Evolutionary conservation across 2,888 invertebrate species (phyloP), one percentile per base, ranked within the genome.

Genomic region (Temnothorax unifasciatus): DNA sequence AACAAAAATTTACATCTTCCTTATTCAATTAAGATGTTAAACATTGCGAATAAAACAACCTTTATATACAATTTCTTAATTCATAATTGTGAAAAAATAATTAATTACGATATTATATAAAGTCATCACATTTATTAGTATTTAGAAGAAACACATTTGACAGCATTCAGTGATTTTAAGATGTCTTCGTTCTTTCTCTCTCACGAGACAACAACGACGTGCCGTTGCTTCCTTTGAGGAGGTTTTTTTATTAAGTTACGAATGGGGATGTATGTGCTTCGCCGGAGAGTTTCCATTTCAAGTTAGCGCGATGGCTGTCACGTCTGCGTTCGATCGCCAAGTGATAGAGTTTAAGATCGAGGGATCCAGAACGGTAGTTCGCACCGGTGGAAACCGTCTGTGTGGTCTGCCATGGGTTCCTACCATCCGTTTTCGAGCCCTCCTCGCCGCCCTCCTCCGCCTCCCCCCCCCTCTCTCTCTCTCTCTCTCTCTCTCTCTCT

Each of bases 391-490:
- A 87, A 85, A 68, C 75, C 50, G 85, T 83, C 89, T 89, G 89
- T 89, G 89, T 89, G 89, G 89, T 89, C 88, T 82, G n/a, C 34
- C 85, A 81, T 77, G 82, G 85, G 88, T 82, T 77, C 86, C 54
- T 85, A 85, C 90, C 89, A 87, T 90, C 87, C 84, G 90, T 90
- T 88, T 34, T 86, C 87, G 87, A 81, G 34, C 61, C 66, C 52
- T 50, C 38, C 6, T 9, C 13, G 21, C 44, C 25, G 8, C 44
- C 54, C 25, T 18, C 4, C 18, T n/a, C 50, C 34, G 41, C 25
- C 3, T 1, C 64, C n/a, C 41, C 13, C 25, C 66, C 4, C 44
- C n/a, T 8, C 41, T 4, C 21, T 75, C 87, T 84, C 74, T 75
- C 83, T 83, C 76, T 82, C 84, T 82, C 84, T 79, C 77, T 81